Evolutionary conservation across 2,797 vertebrate genomes (phyloP).

Genomic region (Sternarchorhynchus goeldii): DNA sequence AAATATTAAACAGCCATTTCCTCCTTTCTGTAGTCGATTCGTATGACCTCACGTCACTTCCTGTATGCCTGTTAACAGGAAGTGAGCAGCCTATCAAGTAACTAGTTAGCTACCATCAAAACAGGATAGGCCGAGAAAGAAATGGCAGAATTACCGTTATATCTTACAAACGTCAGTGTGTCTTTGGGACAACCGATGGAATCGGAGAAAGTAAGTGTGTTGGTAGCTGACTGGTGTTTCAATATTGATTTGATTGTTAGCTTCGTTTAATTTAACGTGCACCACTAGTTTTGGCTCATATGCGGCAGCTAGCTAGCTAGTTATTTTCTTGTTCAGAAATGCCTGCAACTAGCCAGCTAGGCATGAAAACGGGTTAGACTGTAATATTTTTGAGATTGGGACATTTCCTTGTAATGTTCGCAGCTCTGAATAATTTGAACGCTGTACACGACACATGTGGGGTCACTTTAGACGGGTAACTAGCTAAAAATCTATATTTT

Average conservation of each 20-base stretch:
- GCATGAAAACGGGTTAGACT: not conserved
- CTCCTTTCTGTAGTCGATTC: no score
- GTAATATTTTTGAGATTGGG: not conserved
- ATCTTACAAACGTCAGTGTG: conserved; percentile 69
- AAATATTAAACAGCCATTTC: no score
- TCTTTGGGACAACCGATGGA: conserved; percentile 75
- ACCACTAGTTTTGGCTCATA: no score
- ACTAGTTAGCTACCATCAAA: not conserved
- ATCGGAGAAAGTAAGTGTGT: conserved; percentile 67
- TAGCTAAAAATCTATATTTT: not conserved
- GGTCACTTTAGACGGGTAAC: not conserved
- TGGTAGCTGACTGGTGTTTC: no score
- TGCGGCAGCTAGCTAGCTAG: no score
- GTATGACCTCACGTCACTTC: conserved; percentile 22
- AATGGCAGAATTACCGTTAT: conserved; percentile 72
- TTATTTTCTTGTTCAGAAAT: no score
- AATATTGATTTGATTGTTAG: no score
- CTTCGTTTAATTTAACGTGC: no score
- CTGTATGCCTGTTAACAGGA: conserved; percentile 4
- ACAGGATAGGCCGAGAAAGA: conserved; percentile 26
- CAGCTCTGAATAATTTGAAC: no score
- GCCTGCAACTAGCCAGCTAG: not conserved
- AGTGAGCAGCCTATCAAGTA: not conserved
- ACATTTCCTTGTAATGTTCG: no score
- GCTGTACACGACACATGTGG: no score